Evolutionary conservation across 2,797 vertebrate genomes (phyloP).

Genomic region (Oreochromis grahami): DNA sequence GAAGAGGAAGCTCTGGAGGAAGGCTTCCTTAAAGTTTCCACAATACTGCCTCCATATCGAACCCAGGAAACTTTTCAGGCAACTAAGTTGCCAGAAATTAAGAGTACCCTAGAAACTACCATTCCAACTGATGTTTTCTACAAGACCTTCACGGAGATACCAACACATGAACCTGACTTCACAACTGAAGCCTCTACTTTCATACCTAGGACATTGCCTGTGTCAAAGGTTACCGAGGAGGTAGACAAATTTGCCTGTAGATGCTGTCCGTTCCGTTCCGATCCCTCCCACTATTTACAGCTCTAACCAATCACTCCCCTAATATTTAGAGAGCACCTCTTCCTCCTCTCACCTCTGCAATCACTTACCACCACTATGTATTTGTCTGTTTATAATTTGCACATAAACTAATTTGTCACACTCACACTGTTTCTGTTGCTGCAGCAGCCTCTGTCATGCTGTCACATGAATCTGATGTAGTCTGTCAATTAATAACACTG

Average conservation of each 20-base stretch:
- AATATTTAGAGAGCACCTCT: constrained; percentile 45
- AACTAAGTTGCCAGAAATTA: constrained; percentile 21
- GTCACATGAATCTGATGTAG: constrained; percentile 31
- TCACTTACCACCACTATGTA: constrained; percentile 46
- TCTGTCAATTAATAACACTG: constrained; percentile 45
- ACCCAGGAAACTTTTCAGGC: constrained; percentile 37
- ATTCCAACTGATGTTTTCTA: constrained; percentile 14
- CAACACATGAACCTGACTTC: constrained; percentile 60
- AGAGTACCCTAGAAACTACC: background rate
- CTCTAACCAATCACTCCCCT: constrained; percentile 54
- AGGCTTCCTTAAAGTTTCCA: constrained; percentile 61
- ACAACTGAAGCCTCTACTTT: constrained; percentile 34
- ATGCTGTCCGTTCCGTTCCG: background rate
- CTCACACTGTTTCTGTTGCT: constrained; percentile 34
- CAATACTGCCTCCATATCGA: constrained; percentile 51
- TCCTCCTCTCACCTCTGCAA: constrained; percentile 1
- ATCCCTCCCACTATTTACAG: background rate
- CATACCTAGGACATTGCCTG: constrained; percentile 34
- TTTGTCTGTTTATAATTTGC: constrained; percentile 6
- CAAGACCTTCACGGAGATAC: constrained; percentile 51
- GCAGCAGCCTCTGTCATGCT: constrained; percentile 17
- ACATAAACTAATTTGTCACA: constrained; percentile 25
- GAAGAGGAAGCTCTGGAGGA: constrained; percentile 57
- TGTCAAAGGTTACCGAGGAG: constrained; percentile 63
- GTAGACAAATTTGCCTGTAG: constrained; percentile 51